Evolutionary conservation across 2,797 vertebrate species (phyloP).

Genomic region (Botia almorhae): DNA sequence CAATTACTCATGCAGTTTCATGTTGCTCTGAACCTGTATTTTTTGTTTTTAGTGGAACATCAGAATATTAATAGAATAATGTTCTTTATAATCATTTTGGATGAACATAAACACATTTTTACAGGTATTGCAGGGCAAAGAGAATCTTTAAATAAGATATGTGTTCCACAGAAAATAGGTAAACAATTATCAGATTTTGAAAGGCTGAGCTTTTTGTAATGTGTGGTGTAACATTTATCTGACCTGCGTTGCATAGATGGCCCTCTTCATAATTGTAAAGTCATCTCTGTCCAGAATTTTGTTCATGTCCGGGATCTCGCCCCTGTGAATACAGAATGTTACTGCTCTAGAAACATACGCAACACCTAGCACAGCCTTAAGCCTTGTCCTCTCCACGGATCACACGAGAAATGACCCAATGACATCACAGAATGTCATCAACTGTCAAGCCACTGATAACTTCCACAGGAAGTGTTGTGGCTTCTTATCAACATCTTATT

Average conservation of each 20-base stretch:
- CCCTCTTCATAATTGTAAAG: slow-evolving; percentile 94
- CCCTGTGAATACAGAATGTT: slow-evolving; percentile 74
- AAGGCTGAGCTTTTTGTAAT: neutral
- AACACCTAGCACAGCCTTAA: neutral
- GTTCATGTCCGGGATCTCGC: slow-evolving; percentile 92
- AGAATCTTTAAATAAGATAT: too few species aligned
- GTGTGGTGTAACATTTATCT: neutral
- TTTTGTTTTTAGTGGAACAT: too few species aligned
- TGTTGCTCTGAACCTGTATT: neutral
- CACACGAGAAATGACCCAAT: slow-evolving; percentile 12
- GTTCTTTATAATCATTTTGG: too few species aligned
- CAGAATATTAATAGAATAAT: too few species aligned
- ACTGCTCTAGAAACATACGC: slow-evolving; percentile 14
- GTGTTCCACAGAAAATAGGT: too few species aligned
- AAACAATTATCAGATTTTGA: neutral
- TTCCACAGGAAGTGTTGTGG: neutral
- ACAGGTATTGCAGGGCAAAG: too few species aligned
- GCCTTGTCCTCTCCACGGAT: neutral
- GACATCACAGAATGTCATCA: slow-evolving; percentile 46
- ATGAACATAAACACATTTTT: too few species aligned
- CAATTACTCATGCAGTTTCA: neutral
- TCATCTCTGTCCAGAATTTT: slow-evolving; percentile 93
- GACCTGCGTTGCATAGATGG: slow-evolving; percentile 96
- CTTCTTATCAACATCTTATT: slow-evolving; percentile 36
- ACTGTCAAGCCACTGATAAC: slow-evolving; percentile 23